phyloP scores from a whole-genome alignment of 2,113 vertebrate genomes.

The Hyaena hyaena region DNA sequence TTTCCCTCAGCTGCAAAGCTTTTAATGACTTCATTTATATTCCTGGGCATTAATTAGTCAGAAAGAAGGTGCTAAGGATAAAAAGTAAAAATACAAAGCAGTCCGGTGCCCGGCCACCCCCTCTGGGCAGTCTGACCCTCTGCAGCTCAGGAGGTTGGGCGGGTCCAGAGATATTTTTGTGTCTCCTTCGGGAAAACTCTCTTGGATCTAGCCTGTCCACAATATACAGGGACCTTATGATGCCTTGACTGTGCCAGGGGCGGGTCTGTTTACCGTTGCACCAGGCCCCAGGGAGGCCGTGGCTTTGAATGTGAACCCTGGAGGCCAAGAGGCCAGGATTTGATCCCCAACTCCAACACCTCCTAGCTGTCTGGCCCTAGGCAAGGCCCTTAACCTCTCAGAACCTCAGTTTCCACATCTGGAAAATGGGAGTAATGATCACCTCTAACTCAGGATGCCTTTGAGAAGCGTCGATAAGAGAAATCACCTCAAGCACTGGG shows the following conservation, averaged over 20 bases:
- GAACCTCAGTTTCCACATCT: constrained; percentile 38
- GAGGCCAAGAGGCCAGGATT: background rate
- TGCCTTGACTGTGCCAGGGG: background rate
- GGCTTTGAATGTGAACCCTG: background rate
- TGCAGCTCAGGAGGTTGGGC: background rate
- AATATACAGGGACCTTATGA: background rate
- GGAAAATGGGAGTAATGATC: background rate
- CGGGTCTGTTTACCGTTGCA: background rate
- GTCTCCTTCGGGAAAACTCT: background rate
- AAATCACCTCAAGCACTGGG: fast-evolving
- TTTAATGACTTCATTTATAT: fast-evolving
- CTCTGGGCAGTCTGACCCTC: background rate
- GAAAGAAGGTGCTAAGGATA: background rate
- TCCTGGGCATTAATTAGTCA: background rate
- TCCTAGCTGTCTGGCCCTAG: background rate
- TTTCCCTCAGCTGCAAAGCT: background rate
- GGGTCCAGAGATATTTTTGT: constrained; percentile 12
- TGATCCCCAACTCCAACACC: background rate
- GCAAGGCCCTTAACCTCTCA: background rate
- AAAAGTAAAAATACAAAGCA: background rate
- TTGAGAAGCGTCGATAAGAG: background rate
- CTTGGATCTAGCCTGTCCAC: background rate
- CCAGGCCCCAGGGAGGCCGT: fast-evolving
- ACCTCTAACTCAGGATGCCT: background rate
- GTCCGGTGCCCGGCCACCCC: fast-evolving